These are phyloP conservation scores for Hecatera dysodea DNA, from an alignment of 2,888 invertebrate species.

Conservation along the genomic window DNA sequence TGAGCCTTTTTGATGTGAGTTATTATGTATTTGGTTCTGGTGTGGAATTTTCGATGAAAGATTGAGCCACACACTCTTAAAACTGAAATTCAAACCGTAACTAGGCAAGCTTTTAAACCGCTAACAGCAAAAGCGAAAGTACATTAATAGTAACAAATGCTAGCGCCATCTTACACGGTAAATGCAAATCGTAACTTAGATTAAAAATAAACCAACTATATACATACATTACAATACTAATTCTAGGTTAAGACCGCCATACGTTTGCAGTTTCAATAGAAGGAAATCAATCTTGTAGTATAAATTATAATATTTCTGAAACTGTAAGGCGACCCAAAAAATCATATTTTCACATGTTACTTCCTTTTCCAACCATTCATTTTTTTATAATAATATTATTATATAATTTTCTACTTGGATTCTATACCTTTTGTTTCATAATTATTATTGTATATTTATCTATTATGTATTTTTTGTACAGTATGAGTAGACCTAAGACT, in stretches of 20 bases:
- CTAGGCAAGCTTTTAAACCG: neutral
- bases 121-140: neutral
- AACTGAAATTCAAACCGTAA: neutral
- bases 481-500: too few species aligned
- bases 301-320: neutral
- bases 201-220: conserved; percentile 43
- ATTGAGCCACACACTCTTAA: neutral
- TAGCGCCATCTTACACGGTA: conserved; percentile 1
- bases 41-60: neutral
- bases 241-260: conserved; percentile 41
- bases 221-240: conserved; percentile 38
- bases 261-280: neutral
- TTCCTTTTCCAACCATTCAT: too few species aligned
- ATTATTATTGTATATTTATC: too few species aligned
- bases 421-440: too few species aligned
- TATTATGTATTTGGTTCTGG: conserved; percentile 2
- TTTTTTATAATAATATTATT: too few species aligned
- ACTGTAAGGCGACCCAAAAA: neutral
- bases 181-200: conserved; percentile 36
- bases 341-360: too few species aligned
- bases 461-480: too few species aligned
- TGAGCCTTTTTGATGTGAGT: neutral
- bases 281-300: neutral
- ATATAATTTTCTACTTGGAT: too few species aligned
- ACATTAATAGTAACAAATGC: conserved; percentile 10